Evolutionary conservation across 2,113 vertebrate genomes (phyloP).

Genomic region (Gallinago media): DNA sequence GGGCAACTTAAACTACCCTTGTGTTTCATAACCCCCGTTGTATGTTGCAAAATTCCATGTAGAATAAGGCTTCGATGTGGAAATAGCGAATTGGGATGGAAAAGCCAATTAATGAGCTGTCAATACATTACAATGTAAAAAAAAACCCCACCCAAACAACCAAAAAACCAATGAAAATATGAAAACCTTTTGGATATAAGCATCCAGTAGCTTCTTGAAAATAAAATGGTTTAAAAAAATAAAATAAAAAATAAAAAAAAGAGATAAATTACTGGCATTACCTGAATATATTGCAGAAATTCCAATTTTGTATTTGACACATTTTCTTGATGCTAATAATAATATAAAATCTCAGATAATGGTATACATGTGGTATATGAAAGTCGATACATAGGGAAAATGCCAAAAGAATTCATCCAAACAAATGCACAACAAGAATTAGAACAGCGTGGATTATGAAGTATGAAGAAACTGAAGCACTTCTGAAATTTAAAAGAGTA

Average conservation of each 20-base stretch:
- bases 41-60: not conserved
- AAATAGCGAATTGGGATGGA: not conserved
- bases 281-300: not conserved
- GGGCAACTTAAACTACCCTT: not conserved
- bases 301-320: not conserved
- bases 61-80: not conserved
- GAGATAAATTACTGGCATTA: not conserved
- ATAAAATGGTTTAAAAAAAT: not conserved
- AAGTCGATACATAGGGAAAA: not conserved
- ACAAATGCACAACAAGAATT: not conserved
- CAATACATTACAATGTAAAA: not conserved
- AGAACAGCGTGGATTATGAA: not conserved
- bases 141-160: rapidly evolving
- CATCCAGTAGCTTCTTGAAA: not conserved
- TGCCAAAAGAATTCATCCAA: not conserved
- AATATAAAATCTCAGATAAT: not conserved
- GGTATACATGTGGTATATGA: not conserved
- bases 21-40: not conserved
- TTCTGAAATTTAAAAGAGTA: not conserved
- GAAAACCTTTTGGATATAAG: not conserved
- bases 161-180: not conserved
- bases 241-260: not conserved
- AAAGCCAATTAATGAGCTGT: not conserved
- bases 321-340: not conserved
- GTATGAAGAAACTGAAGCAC: not conserved